phyloP scores from a whole-genome alignment of 2,797 vertebrate genomes.

The Lateolabrax maculatus region DNA sequence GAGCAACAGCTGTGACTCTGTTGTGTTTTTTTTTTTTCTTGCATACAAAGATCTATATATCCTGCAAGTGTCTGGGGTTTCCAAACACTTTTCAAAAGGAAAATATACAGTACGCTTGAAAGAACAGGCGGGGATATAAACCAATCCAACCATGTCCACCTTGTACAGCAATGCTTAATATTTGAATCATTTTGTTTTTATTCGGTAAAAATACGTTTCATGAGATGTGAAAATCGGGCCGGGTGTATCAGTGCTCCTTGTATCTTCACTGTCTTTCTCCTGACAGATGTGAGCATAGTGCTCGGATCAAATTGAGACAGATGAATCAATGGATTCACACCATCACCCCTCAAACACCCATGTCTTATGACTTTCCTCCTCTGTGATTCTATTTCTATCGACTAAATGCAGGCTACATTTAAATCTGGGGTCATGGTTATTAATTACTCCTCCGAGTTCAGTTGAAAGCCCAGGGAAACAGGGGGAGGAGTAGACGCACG shows the following conservation, averaged over 20 bases:
- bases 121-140: constrained; percentile 1
- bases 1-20: constrained; percentile 26
- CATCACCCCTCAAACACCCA: constrained; percentile 68
- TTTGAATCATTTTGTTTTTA: neutral
- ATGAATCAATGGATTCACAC: constrained; percentile 74
- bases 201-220: neutral
- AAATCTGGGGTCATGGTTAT: constrained; percentile 76
- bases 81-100: neutral
- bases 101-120: neutral
- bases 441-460: constrained; percentile 80
- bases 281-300: constrained; percentile 50
- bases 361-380: constrained; percentile 70
- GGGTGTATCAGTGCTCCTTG: neutral
- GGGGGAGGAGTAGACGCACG: constrained; percentile 47
- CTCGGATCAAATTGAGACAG: constrained; percentile 66
- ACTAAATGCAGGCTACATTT: constrained; percentile 73
- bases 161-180: neutral
- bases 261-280: constrained; percentile 21
- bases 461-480: constrained; percentile 68
- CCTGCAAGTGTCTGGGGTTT: constrained; percentile 1
- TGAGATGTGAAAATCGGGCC: neutral
- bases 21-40: constrained; percentile 18
- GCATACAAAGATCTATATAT: constrained; percentile 22
- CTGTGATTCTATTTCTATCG: constrained; percentile 75
- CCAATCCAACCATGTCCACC: neutral